Evolutionary conservation across 2,888 invertebrate genomes (phyloP), one percentile per base, ranked within the genome.

Genomic region (Tipula lateralis): DNA sequence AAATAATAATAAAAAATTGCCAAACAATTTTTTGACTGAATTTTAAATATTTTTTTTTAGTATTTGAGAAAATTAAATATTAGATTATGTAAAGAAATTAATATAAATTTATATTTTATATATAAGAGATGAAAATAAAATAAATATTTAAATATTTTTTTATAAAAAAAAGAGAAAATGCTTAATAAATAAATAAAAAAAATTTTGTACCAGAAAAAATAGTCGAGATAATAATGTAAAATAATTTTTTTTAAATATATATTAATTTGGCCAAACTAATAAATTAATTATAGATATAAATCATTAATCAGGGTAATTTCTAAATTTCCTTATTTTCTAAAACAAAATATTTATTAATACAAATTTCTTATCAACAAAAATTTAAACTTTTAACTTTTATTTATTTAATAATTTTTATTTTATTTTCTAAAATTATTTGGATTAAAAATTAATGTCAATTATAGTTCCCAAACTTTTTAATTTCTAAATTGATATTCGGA

Each of bases 21-120:
- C 66, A 66, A 66, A 66, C 66, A 66, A 66, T 66, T 66, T 66
- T 66, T 66, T 66, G 66, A 66, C 66, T 66, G 66, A 66, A 66
- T 32, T 32, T 32, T 32, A 32, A 16, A 44, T 3, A 24, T 66
- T 24, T 66, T 24, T 66, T 66, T 66, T 66, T 66, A 66, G 66
- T 66, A 24, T 66, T 66, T 66, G 66, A 66, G 19, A 24, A 66
- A 66, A 66, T 66, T 24, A 66, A 66, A 24, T 66, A 66, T 66
- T 12, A 66, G 19, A 66, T 66, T 66, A 66, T 66, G 66, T 24
- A 24, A 24, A 66, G 24, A 66, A 66, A 66, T 66, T 66, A 66
- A 24, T 66, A 66, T 66, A 66, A 66, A 66, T 66, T 66, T 66
- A 66, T 66, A 66, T 66, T 66, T 66, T 66, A 66, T 66, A 66